A percentile compares a stretch with the other conserved stretches of the same genome.
These are phyloP conservation scores for Mimachlamys varia DNA, from an alignment of 2,888 invertebrate species.

Conservation along the genomic window DNA sequence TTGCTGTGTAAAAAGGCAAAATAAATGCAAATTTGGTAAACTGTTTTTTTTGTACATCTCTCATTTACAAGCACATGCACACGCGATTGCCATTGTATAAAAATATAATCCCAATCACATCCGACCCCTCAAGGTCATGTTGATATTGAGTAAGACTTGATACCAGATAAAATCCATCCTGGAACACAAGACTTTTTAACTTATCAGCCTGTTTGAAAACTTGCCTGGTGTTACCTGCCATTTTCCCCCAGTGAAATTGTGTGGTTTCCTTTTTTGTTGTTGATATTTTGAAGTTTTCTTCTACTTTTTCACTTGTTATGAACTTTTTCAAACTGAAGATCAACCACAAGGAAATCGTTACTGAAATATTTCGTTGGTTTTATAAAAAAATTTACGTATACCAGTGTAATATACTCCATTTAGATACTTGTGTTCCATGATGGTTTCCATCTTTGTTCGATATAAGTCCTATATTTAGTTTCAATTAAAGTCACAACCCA, in stretches of 20 bases:
- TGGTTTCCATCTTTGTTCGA: background rate
- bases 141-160: slow-evolving; percentile 7
- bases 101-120: slow-evolving; percentile 34
- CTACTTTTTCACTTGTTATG: no score
- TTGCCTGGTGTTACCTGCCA: background rate
- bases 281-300: background rate
- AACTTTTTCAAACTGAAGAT: no score
- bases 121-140: slow-evolving; percentile 5
- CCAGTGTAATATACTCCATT: no score
- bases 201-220: background rate
- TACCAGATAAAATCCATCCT: background rate
- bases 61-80: slow-evolving; percentile 34
- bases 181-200: background rate
- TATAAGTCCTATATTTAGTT: slow-evolving; percentile 11
- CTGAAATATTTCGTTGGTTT: no score
- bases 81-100: slow-evolving; percentile 34
- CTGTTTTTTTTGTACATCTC: slow-evolving; percentile 28
- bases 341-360: no score
- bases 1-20: slow-evolving; percentile 33
- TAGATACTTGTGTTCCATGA: background rate
- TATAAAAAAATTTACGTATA: no score
- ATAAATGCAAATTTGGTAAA: slow-evolving; percentile 34
- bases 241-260: no score
- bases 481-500: slow-evolving; percentile 31
- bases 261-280: background rate